These are phyloP conservation scores for Drosophila meridiana DNA, from an alignment of 2,888 invertebrate species.

Conservation along the genomic window DNA sequence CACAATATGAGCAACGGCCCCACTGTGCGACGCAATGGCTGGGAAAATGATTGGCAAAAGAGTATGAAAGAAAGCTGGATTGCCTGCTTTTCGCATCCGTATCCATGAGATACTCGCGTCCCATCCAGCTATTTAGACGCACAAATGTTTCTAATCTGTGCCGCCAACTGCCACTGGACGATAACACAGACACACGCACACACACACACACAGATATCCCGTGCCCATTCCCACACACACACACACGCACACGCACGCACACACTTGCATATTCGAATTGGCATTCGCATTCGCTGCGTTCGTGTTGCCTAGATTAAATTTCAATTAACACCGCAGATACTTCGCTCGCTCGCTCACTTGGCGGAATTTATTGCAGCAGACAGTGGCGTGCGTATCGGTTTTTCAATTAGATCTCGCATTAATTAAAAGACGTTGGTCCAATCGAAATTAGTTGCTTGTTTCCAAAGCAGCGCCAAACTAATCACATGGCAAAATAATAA, in stretches of 20 bases:
- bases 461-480: conserved; percentile 7
- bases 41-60: conserved; percentile 57
- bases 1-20: too few relatives aligned
- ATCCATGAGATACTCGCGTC: conserved; percentile 64
- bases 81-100: conserved; percentile 57
- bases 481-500: conserved; percentile 8
- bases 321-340: conserved; percentile 73
- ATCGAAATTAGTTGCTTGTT: conserved; percentile 38
- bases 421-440: conserved; percentile 59
- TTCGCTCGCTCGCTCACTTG: conserved; percentile 17
- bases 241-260: conserved; percentile 11
- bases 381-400: conserved; percentile 58
- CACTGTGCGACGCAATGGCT: conserved; percentile 13
- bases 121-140: conserved; percentile 65
- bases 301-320: conserved; percentile 76
- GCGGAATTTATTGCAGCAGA: conserved; percentile 34
- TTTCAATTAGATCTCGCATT: conserved; percentile 75
- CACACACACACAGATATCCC: conserved; percentile 35
- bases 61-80: conserved; percentile 53
- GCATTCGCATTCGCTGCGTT: conserved; percentile 50
- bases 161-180: conserved; percentile 59
- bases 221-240: conserved; percentile 50
- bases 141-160: conserved; percentile 78
- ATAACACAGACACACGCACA: conserved; percentile 44
- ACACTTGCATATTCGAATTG: conserved; percentile 27